Conservation (phyloP, 2,888 invertebrate species). For the Anoplius nigerrimus region DNA sequence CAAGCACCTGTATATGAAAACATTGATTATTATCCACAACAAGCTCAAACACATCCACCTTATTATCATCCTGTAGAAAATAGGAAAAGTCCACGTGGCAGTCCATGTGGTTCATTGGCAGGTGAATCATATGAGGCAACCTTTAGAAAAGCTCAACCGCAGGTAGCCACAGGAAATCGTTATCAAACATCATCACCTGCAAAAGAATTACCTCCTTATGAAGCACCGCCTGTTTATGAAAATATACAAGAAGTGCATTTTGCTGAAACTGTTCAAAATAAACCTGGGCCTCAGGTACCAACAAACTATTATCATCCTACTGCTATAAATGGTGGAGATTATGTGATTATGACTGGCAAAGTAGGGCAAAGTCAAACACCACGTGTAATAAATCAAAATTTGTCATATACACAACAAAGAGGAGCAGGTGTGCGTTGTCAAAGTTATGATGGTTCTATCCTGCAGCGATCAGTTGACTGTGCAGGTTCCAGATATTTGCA, state of each 20-base stretch:
- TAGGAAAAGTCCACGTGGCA: conserved; percentile 74
- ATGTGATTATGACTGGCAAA: conserved; percentile 90
- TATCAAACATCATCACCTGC: conserved; percentile 78
- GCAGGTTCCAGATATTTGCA: conserved; percentile 58
- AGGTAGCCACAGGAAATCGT: conserved; percentile 82
- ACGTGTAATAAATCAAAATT: conserved; percentile 55
- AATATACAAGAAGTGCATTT: conserved; percentile 79
- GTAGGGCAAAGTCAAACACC: conserved; percentile 58
- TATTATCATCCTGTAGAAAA: conserved; percentile 79
- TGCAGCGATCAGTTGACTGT: conserved; percentile 53
- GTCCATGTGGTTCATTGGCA: conserved; percentile 70
- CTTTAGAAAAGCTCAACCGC: conserved; percentile 87
- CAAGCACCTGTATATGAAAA: conserved; percentile 86
- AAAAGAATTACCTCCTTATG: conserved; percentile 77
- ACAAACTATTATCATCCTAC: conserved; percentile 76
- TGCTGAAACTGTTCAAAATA: conserved; percentile 64
- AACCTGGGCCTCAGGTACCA: conserved; percentile 75
- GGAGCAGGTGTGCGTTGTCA: conserved; percentile 59
- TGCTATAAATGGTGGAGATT: conserved; percentile 85
- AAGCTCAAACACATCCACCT: conserved; percentile 77
- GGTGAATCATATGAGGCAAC: conserved; percentile 75
- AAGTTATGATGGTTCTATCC: conserved; percentile 66
- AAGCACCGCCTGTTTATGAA: conserved; percentile 80
- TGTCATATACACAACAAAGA: conserved; percentile 54
- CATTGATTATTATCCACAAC: conserved; percentile 85